Conservation (phyloP, 2,888 invertebrate genomes). For the Parnassius smintheus region DNA sequence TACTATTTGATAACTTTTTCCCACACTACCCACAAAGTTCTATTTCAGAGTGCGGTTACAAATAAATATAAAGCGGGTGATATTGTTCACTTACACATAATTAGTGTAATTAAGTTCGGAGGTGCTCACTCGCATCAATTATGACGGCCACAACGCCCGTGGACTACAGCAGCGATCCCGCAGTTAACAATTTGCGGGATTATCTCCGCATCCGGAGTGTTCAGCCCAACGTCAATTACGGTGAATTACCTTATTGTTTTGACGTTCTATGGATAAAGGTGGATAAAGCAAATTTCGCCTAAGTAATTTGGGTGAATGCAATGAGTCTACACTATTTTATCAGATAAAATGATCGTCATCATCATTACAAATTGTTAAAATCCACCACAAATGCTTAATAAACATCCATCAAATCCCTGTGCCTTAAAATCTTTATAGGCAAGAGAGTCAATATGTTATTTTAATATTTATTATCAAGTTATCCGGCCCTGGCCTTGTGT, state of each 20-base stretch:
- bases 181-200: constrained; percentile 85
- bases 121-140: constrained; percentile 16
- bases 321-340: too few relatives aligned
- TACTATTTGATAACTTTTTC: constrained; percentile 18
- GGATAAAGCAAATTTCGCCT: too few relatives aligned
- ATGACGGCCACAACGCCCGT: constrained; percentile 21
- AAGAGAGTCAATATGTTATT: too few relatives aligned
- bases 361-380: too few relatives aligned
- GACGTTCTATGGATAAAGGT: neutral
- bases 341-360: too few relatives aligned
- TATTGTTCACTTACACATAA: constrained; percentile 12
- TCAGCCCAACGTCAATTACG: constrained; percentile 88
- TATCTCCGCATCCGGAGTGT: constrained; percentile 87
- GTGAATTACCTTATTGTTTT: constrained; percentile 57
- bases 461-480: too few relatives aligned
- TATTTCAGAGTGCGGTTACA: constrained; percentile 17
- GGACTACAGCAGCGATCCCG: constrained; percentile 55
- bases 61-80: constrained; percentile 12
- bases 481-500: too few relatives aligned
- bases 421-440: too few relatives aligned
- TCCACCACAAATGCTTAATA: too few relatives aligned
- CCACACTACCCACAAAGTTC: constrained; percentile 1
- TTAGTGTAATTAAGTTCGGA: constrained; percentile 13
- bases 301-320: too few relatives aligned
- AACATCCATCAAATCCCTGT: too few relatives aligned